Conservation (phyloP, 2,113 vertebrate species). For the Leucopternis melanops region DNA sequence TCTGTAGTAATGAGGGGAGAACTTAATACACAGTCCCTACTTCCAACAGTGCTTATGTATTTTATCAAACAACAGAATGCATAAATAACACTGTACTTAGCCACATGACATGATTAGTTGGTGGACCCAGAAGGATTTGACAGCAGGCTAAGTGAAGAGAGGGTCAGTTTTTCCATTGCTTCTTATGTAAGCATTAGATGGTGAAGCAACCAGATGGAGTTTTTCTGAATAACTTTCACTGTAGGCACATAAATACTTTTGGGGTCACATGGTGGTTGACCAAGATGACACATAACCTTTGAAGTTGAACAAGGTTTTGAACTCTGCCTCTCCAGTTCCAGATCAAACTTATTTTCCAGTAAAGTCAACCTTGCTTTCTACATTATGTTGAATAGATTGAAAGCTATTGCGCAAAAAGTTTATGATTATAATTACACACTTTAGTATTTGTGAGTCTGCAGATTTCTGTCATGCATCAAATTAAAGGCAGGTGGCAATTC, state of each 20-base stretch:
- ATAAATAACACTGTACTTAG: neutral
- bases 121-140: neutral
- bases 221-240: neutral
- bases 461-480: neutral
- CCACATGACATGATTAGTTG: neutral
- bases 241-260: neutral
- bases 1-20: neutral
- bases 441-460: neutral
- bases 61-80: neutral
- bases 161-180: neutral
- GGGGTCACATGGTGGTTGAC: neutral
- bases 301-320: neutral
- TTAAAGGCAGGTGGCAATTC: slow-evolving; percentile 12
- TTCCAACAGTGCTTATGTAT: neutral
- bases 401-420: neutral
- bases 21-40: neutral
- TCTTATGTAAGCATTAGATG: neutral
- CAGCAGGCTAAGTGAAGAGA: neutral
- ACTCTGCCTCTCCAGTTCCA: neutral
- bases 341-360: neutral
- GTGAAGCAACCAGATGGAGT: neutral
- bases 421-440: neutral
- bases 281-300: neutral
- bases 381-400: neutral
- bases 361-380: neutral